Evolutionary conservation across 1,140 invertebrate species (phyloP), one percentile per base, ranked within the genome.

Genomic region (Bombus huntii): DNA sequence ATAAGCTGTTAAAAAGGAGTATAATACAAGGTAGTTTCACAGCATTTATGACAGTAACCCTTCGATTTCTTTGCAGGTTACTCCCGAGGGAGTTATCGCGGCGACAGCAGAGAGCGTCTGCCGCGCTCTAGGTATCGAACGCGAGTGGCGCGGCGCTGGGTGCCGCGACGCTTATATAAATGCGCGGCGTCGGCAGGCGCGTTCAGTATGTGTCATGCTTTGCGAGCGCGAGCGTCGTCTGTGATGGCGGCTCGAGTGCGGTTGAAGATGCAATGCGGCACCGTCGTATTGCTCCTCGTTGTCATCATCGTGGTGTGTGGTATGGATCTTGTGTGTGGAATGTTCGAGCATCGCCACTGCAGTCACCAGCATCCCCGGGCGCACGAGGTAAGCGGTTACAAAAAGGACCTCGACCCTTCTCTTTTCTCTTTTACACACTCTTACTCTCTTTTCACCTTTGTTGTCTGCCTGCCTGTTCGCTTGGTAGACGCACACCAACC

Each of bases 361-460:
- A 95, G 88, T 85, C 96, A 96, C 88, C 93, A 94, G 78, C 95
- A 96, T 93, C 96, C 96, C 28, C 94, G 93, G 70, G 92, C 94
- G 28, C 92, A 96, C 89, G 96, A 96, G 95, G 96, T 96, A 87
- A 95, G 93, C 77, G 5, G 25, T 31, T 31, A 73, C 39, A 39
- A 70, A 53, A 42, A 34, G 18, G 34, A 77, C 34, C 28, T 76
- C 65, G 15, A 31, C 76, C 31, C 59, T 72, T 44, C 72, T 5
- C 53, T 34, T 76, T 68, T 70, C 66, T 84, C 62, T 75, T 47
- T 87, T 57, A 39, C 28, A 87, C 81, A 37, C n/a, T 65, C 42
- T 75, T 70, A 25, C 53, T 66, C 57, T 71, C 72, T 57, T 80
- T 72, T 66, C 53, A 79, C 75, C 59, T 62, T 85, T 81, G 79